Evolutionary conservation across 2,113 vertebrate genomes (phyloP).

Genomic region (Misgurnus anguillicaudatus): DNA sequence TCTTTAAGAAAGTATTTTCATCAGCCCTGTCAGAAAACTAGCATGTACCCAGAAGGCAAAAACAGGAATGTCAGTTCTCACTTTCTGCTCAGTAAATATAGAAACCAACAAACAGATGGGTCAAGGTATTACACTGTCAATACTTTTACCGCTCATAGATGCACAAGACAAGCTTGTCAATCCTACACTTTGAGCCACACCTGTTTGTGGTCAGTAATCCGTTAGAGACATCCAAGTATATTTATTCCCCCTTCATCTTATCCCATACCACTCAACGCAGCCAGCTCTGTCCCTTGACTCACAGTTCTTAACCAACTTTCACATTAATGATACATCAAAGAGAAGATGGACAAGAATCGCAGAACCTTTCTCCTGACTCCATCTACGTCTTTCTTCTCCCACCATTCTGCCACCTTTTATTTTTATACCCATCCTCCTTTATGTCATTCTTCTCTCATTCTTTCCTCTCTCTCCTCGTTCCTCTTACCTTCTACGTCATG

Average conservation of each 20-base stretch:
- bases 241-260: not conserved
- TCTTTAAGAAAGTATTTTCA: not conserved
- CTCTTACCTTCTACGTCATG: not conserved
- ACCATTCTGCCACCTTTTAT: not conserved
- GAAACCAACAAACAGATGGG: conserved; percentile 4
- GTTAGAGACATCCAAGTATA: not conserved
- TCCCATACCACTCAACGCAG: conserved; percentile 5
- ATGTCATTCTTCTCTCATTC: not conserved
- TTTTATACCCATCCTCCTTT: not conserved
- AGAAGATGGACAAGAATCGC: conserved; percentile 1
- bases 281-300: conserved; percentile 5
- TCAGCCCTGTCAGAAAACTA: not conserved
- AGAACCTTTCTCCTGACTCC: not conserved
- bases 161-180: not conserved
- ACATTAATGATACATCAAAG: conserved; percentile 24
- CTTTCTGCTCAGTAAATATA: not conserved
- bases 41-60: not conserved
- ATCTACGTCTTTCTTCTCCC: conserved; percentile 5
- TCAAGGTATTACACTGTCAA: not conserved
- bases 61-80: conserved; percentile 7
- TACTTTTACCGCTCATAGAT: conserved; percentile 1
- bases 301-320: conserved; percentile 24
- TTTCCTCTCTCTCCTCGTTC: not conserved
- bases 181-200: not conserved
- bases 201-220: not conserved